These are phyloP conservation scores for Drosophila quinaria DNA, from an alignment of 2,888 invertebrate genomes.

Conservation along the genomic window DNA sequence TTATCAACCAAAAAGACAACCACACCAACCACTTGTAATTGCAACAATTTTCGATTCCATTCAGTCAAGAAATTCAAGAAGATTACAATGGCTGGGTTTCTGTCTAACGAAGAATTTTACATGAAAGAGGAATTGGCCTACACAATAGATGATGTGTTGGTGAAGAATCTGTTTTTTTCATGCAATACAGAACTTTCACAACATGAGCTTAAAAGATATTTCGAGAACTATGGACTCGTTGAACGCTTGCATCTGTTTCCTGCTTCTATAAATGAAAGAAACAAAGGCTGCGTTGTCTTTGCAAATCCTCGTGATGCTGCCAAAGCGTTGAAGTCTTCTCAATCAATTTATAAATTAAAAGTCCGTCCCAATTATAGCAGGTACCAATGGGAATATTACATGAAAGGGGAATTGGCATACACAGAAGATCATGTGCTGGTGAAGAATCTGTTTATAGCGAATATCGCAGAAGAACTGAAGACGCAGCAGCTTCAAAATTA, in stretches of 20 bases:
- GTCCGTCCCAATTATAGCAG: constrained; percentile 63
- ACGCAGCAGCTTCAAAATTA: constrained; percentile 7
- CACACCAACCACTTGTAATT: no score
- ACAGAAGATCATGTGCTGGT: constrained; percentile 63
- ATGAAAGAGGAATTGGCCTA: constrained; percentile 20
- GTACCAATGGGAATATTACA: constrained; percentile 47
- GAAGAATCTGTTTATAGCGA: constrained; percentile 37
- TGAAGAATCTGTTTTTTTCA: constrained; percentile 38
- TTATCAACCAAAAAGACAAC: no score
- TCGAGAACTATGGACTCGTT: constrained; percentile 43
- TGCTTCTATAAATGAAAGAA: neutral
- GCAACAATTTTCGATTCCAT: no score
- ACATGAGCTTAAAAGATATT: constrained; percentile 23
- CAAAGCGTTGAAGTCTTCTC: no score
- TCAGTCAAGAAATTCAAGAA: neutral
- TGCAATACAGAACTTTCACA: no score
- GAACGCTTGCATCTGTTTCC: constrained; percentile 23
- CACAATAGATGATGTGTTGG: constrained; percentile 60
- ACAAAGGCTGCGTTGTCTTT: constrained; percentile 40
- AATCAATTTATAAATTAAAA: no score
- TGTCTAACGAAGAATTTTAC: neutral
- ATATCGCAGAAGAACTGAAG: constrained; percentile 41
- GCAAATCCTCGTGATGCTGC: constrained; percentile 43
- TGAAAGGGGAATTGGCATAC: constrained; percentile 49
- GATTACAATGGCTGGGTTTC: neutral